Evolutionary conservation across 2,797 vertebrate genomes (phyloP).

Genomic region (Jordanella pulchra): DNA sequence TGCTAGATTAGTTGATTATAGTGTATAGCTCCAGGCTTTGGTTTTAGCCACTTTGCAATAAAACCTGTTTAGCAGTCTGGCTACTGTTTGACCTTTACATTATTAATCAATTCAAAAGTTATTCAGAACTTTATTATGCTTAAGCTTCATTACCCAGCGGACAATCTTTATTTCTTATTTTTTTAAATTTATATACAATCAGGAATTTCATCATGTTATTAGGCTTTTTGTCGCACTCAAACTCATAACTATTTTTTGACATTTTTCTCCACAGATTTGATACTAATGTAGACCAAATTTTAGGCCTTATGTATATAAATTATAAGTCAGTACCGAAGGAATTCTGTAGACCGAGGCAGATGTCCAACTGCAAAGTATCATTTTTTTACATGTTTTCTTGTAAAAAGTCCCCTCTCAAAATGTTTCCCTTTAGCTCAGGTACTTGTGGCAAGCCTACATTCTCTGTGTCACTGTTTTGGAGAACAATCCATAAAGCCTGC

Average conservation of each 20-base stretch:
- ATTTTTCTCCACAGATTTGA: not conserved
- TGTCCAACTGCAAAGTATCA: not conserved
- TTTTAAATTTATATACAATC: not conserved
- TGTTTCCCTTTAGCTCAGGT: slow-evolving; percentile 12
- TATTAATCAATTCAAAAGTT: too few species aligned
- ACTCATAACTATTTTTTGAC: not conserved
- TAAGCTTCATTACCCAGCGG: not conserved
- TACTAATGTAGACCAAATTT: not conserved
- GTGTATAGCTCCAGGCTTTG: too few species aligned
- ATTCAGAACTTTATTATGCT: not conserved
- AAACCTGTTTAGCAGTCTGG: too few species aligned
- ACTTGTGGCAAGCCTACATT: slow-evolving; percentile 8
- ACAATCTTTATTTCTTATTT: not conserved
- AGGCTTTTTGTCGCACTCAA: not conserved
- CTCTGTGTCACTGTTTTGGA: slow-evolving; percentile 18
- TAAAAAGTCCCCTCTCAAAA: slow-evolving; percentile 8
- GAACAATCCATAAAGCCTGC: slow-evolving; percentile 19
- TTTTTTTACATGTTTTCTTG: slow-evolving; percentile 22
- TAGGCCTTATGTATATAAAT: too few species aligned
- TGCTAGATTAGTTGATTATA: too few species aligned
- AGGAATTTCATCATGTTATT: not conserved
- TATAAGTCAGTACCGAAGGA: not conserved
- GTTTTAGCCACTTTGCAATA: too few species aligned
- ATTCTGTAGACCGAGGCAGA: not conserved
- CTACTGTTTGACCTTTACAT: too few species aligned